Conservation (phyloP, 1,140 invertebrate species). For the Palaemon carinicauda region DNA sequence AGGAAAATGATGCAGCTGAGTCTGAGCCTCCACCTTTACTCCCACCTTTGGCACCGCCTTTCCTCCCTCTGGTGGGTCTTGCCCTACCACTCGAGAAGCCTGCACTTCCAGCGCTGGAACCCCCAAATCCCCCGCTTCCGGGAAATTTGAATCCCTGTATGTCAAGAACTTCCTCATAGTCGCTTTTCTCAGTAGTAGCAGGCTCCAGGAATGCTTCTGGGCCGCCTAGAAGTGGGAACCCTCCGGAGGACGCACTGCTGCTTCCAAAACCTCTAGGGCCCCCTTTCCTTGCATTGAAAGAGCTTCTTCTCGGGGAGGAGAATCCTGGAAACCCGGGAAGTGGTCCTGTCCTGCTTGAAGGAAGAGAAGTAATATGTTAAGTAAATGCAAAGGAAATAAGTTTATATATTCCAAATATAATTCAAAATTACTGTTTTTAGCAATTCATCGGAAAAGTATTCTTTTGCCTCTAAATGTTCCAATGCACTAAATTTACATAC, state of each 20-base stretch:
- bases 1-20: too few species aligned
- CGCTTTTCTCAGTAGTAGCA: constrained; percentile 20
- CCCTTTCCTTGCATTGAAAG: constrained; percentile 12
- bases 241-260: neutral
- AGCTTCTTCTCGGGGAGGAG: neutral
- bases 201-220: constrained; percentile 40
- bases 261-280: neutral
- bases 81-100: neutral
- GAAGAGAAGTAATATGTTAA: too few species aligned
- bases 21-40: too few species aligned
- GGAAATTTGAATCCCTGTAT: constrained; percentile 18
- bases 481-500: too few species aligned
- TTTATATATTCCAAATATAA: too few species aligned
- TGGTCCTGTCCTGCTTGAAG: too few species aligned
- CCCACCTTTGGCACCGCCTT: neutral
- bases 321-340: neutral
- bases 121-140: neutral
- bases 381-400: too few species aligned
- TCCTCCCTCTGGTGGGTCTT: neutral
- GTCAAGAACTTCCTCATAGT: constrained; percentile 8
- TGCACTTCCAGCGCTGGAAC: neutral
- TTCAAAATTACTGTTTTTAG: too few species aligned
- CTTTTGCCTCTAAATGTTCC: too few species aligned
- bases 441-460: too few species aligned
- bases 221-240: constrained; percentile 13